Percentiles rank a stretch among this genome's conserved stretches.
These are phyloP conservation scores for Crossocerus cetratus DNA, from an alignment of 2,888 invertebrate genomes.

Conservation along the genomic window DNA sequence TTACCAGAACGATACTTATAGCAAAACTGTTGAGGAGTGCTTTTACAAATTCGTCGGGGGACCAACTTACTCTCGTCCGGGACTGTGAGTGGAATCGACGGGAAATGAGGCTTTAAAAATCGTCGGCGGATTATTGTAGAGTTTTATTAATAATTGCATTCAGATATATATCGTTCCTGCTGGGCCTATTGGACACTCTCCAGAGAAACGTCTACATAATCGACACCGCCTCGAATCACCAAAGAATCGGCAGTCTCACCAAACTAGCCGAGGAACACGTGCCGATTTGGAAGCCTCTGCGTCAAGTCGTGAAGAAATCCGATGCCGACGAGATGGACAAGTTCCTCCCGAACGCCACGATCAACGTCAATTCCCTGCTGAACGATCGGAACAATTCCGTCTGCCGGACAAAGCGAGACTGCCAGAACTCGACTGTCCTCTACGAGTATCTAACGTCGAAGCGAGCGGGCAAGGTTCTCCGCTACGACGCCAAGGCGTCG, in stretches of 20 bases:
- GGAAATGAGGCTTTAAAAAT: neutral
- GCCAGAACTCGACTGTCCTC: slow-evolving; percentile 52
- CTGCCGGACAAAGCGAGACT: slow-evolving; percentile 52
- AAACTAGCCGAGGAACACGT: slow-evolving; percentile 62
- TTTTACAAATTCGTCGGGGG: slow-evolving; percentile 60
- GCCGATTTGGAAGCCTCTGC: slow-evolving; percentile 68
- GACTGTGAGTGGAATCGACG: slow-evolving; percentile 52
- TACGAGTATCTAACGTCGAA: slow-evolving; percentile 63
- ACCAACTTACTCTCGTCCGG: slow-evolving; percentile 60
- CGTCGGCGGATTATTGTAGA: neutral
- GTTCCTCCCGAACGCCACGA: slow-evolving; percentile 64
- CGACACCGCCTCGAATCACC: slow-evolving; percentile 60
- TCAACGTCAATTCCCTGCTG: slow-evolving; percentile 68
- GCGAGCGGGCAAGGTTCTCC: slow-evolving; percentile 60
- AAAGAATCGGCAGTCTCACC: slow-evolving; percentile 55
- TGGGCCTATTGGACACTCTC: slow-evolving; percentile 59
- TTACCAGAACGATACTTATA: slow-evolving; percentile 61
- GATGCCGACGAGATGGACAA: slow-evolving; percentile 47
- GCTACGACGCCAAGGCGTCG: slow-evolving; percentile 61
- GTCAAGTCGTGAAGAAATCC: slow-evolving; percentile 56
- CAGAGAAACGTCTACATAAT: slow-evolving; percentile 60
- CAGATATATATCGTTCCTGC: slow-evolving; percentile 60
- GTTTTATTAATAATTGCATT: neutral
- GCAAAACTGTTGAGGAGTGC: slow-evolving; percentile 52
- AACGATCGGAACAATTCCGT: slow-evolving; percentile 48